Percentiles rank a stretch among this genome's conserved stretches.
Conservation (phyloP, 2,797 vertebrate species). For the Crossoptilon crossoptilon region DNA sequence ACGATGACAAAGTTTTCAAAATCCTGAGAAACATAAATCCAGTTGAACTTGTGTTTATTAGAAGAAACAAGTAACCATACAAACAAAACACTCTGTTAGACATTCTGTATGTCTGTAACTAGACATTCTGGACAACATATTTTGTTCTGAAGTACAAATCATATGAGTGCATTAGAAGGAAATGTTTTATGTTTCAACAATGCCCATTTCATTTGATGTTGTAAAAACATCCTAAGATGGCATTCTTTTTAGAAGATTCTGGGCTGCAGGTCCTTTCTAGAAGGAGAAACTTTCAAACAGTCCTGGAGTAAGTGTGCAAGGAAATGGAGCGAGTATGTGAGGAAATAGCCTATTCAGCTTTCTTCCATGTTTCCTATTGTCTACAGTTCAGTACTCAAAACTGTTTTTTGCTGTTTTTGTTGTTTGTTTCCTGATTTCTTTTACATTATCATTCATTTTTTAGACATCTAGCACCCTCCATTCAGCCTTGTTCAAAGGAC, state of each 20-base stretch:
- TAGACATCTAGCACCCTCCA: neutral
- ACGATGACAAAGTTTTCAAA: neutral
- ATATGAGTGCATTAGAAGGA: neutral
- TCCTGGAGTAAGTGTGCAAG: fast-evolving
- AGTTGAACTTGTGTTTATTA: neutral
- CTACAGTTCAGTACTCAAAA: neutral
- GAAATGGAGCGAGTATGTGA: fast-evolving
- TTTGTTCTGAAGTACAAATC: neutral
- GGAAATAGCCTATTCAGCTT: fast-evolving
- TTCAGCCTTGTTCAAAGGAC: neutral
- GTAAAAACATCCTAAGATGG: neutral
- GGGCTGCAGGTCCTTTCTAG: neutral
- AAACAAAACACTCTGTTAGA: neutral
- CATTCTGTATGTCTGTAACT: neutral
- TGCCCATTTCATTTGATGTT: neutral
- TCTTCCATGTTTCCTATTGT: neutral
- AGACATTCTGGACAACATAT: neutral
- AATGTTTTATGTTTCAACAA: neutral
- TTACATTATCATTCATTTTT: neutral
- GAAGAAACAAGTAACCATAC: neutral
- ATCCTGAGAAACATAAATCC: neutral
- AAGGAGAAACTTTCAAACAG: neutral
- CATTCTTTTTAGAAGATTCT: neutral
- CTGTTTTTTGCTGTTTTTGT: neutral
- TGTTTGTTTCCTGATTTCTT: neutral